Evolutionary conservation across 2,113 vertebrate species (phyloP).

Genomic region (Thalassarche chlororhynchos): DNA sequence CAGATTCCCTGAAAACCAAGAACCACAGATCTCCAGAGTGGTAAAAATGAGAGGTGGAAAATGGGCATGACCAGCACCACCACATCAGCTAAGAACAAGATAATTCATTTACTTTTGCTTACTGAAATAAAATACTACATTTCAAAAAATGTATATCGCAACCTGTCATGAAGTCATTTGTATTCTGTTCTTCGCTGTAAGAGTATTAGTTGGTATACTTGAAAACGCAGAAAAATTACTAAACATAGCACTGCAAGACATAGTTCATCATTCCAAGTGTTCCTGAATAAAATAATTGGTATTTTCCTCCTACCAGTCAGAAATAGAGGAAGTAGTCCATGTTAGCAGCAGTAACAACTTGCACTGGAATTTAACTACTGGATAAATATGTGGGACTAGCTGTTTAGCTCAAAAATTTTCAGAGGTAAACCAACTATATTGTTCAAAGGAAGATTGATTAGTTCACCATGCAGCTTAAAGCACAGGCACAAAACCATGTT

Average conservation of each 20-base stretch:
- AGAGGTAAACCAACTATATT: neutral
- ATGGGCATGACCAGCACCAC: rapidly evolving
- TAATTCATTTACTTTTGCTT: neutral
- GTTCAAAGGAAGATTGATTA: neutral
- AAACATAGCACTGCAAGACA: neutral
- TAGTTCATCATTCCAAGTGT: neutral
- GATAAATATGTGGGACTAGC: neutral
- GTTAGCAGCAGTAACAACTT: neutral
- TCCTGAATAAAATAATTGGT: neutral
- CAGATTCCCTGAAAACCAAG: neutral
- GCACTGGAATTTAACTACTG: neutral
- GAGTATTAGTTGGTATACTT: neutral
- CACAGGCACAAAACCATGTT: neutral
- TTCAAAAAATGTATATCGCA: neutral
- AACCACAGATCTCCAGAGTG: neutral
- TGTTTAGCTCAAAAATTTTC: neutral
- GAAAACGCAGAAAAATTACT: neutral
- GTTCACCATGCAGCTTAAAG: neutral
- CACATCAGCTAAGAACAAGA: neutral
- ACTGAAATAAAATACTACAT: neutral
- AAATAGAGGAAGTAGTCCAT: neutral
- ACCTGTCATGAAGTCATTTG: neutral
- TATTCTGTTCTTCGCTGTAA: neutral
- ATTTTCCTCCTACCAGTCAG: neutral
- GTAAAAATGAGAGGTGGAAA: neutral